These are phyloP conservation scores for Ormyrus pomaceus DNA, from an alignment of 2,888 invertebrate genomes.

Conservation along the genomic window DNA sequence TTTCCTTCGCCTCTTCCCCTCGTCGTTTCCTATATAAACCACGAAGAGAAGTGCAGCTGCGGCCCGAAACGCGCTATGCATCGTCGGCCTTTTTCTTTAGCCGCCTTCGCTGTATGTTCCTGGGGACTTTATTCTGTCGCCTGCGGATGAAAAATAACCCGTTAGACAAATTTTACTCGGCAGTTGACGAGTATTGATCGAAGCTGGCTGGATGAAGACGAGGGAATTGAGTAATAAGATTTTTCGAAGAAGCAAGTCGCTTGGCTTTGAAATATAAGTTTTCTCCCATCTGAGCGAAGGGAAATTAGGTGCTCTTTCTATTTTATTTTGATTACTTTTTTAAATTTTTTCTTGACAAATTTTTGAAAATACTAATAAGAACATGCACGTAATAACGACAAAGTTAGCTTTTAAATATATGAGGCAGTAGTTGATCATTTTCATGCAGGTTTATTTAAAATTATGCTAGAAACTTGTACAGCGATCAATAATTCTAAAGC, in stretches of 20 bases:
- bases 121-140: conserved; percentile 41
- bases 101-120: conserved; percentile 9
- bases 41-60: conserved; percentile 33
- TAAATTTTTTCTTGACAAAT: neutral
- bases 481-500: too few species aligned
- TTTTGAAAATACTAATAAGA: neutral
- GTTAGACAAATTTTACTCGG: conserved; percentile 44
- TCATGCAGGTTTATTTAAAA: too few species aligned
- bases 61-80: neutral
- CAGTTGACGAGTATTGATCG: conserved; percentile 49
- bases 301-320: neutral
- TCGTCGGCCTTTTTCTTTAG: conserved; percentile 36
- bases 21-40: neutral
- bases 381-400: too few species aligned
- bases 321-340: neutral
- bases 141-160: conserved; percentile 50
- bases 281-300: neutral
- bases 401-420: too few species aligned
- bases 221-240: conserved; percentile 36
- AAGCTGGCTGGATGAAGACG: too few species aligned
- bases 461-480: too few species aligned
- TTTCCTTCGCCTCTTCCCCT: neutral
- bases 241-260: neutral
- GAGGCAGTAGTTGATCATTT: too few species aligned
- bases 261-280: conserved; percentile 4